These are phyloP conservation scores for Ochotona princeps DNA, from an alignment of 2,113 vertebrate genomes.

Conservation along the genomic window DNA sequence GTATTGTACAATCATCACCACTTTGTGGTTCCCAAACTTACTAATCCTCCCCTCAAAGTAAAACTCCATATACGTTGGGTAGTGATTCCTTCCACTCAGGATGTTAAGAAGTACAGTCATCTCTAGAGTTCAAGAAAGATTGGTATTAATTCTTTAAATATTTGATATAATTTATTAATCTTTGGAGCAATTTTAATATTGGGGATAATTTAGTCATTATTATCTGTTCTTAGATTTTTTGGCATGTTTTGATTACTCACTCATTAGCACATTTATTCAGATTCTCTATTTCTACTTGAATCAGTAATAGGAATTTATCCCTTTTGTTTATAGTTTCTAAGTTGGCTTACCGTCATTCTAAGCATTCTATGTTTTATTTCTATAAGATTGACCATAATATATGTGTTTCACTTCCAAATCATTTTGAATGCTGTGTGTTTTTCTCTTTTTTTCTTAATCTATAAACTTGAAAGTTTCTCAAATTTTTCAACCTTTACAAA, in stretches of 20 bases:
- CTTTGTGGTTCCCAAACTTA: background rate
- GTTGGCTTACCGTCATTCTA: background rate
- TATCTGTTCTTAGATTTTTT: background rate
- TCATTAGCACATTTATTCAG: background rate
- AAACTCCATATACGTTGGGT: background rate
- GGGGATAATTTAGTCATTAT: background rate
- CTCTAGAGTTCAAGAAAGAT: background rate
- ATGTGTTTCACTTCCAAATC: background rate
- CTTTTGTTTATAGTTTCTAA: background rate
- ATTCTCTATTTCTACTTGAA: conserved; percentile 4
- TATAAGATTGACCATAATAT: background rate
- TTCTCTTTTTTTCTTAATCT: background rate
- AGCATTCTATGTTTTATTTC: background rate
- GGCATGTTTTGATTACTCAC: background rate
- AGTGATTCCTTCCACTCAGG: background rate
- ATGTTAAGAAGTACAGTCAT: background rate
- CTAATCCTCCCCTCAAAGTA: no score
- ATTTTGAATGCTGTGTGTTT: background rate
- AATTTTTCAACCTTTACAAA: background rate
- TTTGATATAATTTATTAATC: background rate
- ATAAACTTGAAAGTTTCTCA: background rate
- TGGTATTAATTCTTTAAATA: background rate
- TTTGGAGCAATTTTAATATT: background rate
- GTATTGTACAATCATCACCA: no score
- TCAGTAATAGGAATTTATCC: background rate